Percentiles rank a stretch among this genome's conserved stretches.
phyloP scores from a whole-genome alignment of 2,888 invertebrate genomes.

The Trissoscelio sp. region DNA sequence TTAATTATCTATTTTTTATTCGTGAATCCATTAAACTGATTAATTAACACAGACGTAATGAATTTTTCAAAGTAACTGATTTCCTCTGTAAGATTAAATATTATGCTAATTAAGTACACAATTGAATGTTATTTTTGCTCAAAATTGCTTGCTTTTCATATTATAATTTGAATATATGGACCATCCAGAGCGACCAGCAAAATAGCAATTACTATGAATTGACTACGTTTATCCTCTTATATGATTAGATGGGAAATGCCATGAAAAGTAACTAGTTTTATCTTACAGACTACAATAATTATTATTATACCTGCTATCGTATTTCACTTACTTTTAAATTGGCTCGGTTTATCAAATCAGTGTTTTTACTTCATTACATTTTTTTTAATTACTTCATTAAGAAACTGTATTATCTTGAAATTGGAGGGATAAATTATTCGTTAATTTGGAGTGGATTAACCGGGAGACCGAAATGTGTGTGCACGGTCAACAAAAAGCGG shows the following conservation, averaged over 20 bases:
- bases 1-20: slow-evolving; percentile 1
- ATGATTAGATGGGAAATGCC: slow-evolving; percentile 7
- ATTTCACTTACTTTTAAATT: not conserved
- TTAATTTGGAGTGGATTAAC: no score
- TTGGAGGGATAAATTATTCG: no score
- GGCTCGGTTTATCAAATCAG: slow-evolving; percentile 4
- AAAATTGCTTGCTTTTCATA: slow-evolving; percentile 15
- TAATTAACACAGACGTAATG: not conserved
- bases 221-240: slow-evolving; percentile 24
- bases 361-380: not conserved
- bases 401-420: no score
- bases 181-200: slow-evolving; percentile 2
- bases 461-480: no score
- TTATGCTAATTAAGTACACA: not conserved
- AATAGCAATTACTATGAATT: slow-evolving; percentile 21
- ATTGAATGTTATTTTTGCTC: slow-evolving; percentile 4
- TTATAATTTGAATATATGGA: slow-evolving; percentile 20
- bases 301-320: slow-evolving; percentile 6
- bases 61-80: not conserved
- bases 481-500: no score
- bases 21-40: no score
- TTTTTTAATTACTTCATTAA: no score
- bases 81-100: not conserved
- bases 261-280: slow-evolving; percentile 21
- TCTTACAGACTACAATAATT: slow-evolving; percentile 1